Conservation (phyloP, 2,888 invertebrate genomes). For the Diarsia brunnea region DNA sequence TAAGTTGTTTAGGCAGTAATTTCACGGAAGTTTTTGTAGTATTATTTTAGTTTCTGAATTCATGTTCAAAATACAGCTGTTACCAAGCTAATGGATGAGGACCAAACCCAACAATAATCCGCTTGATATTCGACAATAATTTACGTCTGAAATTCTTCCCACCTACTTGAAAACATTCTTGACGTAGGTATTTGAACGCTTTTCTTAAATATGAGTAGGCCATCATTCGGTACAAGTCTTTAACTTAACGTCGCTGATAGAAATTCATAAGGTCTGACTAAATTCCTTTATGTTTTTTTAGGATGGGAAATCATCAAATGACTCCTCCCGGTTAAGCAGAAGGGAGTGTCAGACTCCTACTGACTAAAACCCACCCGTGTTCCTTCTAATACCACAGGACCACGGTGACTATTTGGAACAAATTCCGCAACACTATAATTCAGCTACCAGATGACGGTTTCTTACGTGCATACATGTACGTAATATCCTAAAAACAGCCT, state of each 20-base stretch:
- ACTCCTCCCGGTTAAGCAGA: no score
- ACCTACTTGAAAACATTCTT: background rate
- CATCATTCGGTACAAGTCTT: background rate
- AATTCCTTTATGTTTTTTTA: background rate
- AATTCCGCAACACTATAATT: background rate
- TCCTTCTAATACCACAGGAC: no score
- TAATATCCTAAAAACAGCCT: conserved; percentile 3
- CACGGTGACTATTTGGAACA: no score
- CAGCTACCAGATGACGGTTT: background rate
- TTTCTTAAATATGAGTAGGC: background rate
- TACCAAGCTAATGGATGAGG: no score
- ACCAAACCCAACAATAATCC: background rate
- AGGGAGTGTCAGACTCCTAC: no score
- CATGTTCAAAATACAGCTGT: background rate
- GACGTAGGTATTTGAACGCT: background rate
- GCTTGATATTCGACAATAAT: background rate
- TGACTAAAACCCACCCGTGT: no score
- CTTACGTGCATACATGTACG: no score
- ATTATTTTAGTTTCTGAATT: background rate
- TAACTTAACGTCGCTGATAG: background rate
- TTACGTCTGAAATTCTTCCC: background rate
- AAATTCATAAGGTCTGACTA: background rate
- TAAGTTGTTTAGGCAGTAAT: conserved; percentile 8
- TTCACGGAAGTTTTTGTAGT: background rate
- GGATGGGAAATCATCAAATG: no score